These are phyloP conservation scores for Serripes groenlandicus DNA, from an alignment of 2,888 invertebrate genomes.

Conservation along the genomic window DNA sequence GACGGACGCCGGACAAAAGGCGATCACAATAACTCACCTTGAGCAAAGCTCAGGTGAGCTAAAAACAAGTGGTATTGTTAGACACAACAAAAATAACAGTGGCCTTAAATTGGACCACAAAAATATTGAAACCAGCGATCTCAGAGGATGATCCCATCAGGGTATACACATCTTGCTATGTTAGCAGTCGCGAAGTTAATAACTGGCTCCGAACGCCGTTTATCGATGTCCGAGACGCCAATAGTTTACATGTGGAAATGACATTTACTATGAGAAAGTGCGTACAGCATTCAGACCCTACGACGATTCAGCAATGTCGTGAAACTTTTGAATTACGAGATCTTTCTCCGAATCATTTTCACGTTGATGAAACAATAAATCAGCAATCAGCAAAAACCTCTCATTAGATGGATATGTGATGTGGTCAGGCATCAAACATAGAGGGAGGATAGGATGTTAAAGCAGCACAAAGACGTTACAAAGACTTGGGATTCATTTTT, in stretches of 20 bases:
- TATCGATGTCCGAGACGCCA: slow-evolving; percentile 96
- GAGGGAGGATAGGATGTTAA: too few species aligned
- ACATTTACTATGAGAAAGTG: slow-evolving; percentile 99
- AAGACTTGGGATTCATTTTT: too few species aligned
- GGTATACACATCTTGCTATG: slow-evolving; percentile 92
- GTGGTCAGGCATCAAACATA: too few species aligned
- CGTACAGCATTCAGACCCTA: slow-evolving; percentile 96
- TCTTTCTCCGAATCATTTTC: too few species aligned
- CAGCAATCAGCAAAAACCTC: too few species aligned
- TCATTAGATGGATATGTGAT: too few species aligned
- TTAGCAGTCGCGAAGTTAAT: slow-evolving; percentile 97
- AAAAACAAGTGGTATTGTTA: slow-evolving; percentile 52
- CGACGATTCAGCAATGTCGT: slow-evolving; percentile 92
- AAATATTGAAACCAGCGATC: slow-evolving; percentile 47
- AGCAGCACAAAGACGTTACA: too few species aligned
- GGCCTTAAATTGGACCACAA: slow-evolving; percentile 56
- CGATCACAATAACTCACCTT: too few species aligned
- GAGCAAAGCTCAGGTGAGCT: too few species aligned
- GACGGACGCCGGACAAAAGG: too few species aligned
- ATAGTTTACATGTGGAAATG: slow-evolving; percentile 98
- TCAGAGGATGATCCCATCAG: slow-evolving; percentile 90
- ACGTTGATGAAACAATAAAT: too few species aligned
- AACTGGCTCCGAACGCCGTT: slow-evolving; percentile 99
- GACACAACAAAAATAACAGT: slow-evolving; percentile 44
- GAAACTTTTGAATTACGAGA: slow-evolving; percentile 98